A percentile compares a stretch with the other conserved stretches of the same genome.
phyloP scores from a whole-genome alignment of 2,888 invertebrate genomes.

The Zeuzera pyrina region DNA sequence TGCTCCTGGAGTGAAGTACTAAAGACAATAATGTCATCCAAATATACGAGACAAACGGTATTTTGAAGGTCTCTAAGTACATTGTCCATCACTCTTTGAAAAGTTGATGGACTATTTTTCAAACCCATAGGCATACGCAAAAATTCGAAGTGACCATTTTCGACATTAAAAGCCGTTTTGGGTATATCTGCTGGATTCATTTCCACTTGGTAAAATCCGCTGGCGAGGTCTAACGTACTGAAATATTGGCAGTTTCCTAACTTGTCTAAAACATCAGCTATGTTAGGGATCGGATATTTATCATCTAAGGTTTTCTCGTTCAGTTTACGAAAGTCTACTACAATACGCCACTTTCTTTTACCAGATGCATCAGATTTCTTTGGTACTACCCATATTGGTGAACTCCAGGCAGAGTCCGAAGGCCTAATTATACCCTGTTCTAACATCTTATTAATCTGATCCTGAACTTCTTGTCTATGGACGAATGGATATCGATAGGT shows the following conservation, averaged over 20 bases:
- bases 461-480: constrained; percentile 13
- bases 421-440: constrained; percentile 3
- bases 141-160: constrained; percentile 9
- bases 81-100: constrained; percentile 16
- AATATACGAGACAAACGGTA: constrained; percentile 4
- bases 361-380: constrained; percentile 20
- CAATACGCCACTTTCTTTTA: neutral
- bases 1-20: too few relatives aligned
- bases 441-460: constrained; percentile 2
- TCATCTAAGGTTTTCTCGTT: constrained; percentile 36
- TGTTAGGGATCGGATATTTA: constrained; percentile 23
- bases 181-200: constrained; percentile 6
- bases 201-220: constrained; percentile 12
- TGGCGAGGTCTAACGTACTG: constrained; percentile 15
- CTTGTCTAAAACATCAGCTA: constrained; percentile 16
- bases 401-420: neutral
- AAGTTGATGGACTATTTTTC: constrained; percentile 27
- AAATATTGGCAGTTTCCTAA: constrained; percentile 18
- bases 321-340: constrained; percentile 10
- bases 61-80: too few relatives aligned
- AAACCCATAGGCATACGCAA: constrained; percentile 7
- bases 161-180: constrained; percentile 12
- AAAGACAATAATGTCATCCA: too few relatives aligned
- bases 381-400: neutral
- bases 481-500: constrained; percentile 14